Percentiles rank a stretch among this genome's conserved stretches.
Evolutionary conservation across 2,888 invertebrate genomes (phyloP).

Genomic region (Amphipyra berbera): DNA sequence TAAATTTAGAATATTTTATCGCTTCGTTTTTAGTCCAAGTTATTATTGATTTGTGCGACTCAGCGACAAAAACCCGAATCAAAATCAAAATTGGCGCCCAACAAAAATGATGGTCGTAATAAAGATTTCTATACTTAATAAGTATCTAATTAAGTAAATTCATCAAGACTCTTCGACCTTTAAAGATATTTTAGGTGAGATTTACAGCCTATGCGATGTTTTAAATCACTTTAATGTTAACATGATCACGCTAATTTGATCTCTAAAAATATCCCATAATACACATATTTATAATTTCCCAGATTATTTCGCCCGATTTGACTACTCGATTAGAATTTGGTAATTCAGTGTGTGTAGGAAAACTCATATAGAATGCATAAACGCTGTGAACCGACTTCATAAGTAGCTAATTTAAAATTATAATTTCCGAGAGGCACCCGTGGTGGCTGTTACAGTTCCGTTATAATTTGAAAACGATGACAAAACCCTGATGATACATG

Average conservation of each 20-base stretch:
- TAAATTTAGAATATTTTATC: not conserved
- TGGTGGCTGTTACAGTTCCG: conserved; percentile 57
- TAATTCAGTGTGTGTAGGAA: conserved; percentile 64
- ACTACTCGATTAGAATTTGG: conserved; percentile 57
- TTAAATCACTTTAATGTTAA: too few species aligned
- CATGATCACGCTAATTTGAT: too few species aligned
- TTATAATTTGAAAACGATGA: conserved; percentile 57
- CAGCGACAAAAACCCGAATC: too few species aligned
- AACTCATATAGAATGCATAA: conserved; percentile 73
- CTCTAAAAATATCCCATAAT: too few species aligned
- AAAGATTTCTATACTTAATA: too few species aligned
- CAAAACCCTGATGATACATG: conserved; percentile 52
- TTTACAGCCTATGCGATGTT: too few species aligned
- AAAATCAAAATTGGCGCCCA: too few species aligned
- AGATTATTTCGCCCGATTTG: conserved; percentile 55
- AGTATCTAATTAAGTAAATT: too few species aligned
- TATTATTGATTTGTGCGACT: not conserved
- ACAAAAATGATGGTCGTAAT: too few species aligned
- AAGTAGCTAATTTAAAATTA: conserved; percentile 79
- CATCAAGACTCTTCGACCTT: too few species aligned
- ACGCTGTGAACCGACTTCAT: conserved; percentile 69
- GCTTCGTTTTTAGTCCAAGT: not conserved
- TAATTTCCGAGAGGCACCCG: conserved; percentile 67
- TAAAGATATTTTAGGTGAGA: too few species aligned
- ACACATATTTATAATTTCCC: conserved; percentile 31